Evolutionary conservation across 23 tunicate species (phyloP), one percentile per base, ranked within the genome.

Genomic region (Ciona savignyi): DNA sequence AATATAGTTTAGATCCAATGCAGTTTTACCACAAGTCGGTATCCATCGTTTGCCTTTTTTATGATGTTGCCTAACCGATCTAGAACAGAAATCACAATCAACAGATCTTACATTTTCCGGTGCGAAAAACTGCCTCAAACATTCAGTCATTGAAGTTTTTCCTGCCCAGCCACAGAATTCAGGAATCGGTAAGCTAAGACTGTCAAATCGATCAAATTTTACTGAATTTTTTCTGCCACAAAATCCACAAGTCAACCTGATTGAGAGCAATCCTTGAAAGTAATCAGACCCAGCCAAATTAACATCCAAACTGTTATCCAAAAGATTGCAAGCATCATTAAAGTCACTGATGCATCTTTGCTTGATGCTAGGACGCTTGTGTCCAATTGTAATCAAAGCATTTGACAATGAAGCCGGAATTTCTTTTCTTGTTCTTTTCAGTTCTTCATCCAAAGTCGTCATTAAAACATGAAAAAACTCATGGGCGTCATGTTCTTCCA

Each of bases 401-500:
- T 49, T 20, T 15, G 61, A 49, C 20, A 49, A 20, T 11, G 61
- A 11, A 20, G 19, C 15, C 15, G 20, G 61, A 15, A 49, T 49
- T 49, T 20, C 20, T 49, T 49, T 49, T 49, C 61, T 15, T 49
- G 4, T 23, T 25, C 25, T 32, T 22, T 66, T 81, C 30, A 48
- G 23, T 79, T 90, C 97, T 23, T 84, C 97, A 29, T 68, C 69
- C 22, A 84, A 20, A 2, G 97, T 90, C 4, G 86, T 68, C 70
- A 79, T 34, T 1, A 90, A 19, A 19, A 70, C 89, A 62, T 90
- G 89, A 35, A 90, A 79, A 63, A 90, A 79, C 73, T 90, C 97
- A 71, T 90, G 97, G 25, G 97, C 70, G 63, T 90, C 97, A 51
- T 90, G 97, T 66, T 90, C 90, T 35, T 90, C 90, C n/a, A 51